Conservation (phyloP, 1,140 invertebrate genomes). For the Lasioglossum baleicum region DNA sequence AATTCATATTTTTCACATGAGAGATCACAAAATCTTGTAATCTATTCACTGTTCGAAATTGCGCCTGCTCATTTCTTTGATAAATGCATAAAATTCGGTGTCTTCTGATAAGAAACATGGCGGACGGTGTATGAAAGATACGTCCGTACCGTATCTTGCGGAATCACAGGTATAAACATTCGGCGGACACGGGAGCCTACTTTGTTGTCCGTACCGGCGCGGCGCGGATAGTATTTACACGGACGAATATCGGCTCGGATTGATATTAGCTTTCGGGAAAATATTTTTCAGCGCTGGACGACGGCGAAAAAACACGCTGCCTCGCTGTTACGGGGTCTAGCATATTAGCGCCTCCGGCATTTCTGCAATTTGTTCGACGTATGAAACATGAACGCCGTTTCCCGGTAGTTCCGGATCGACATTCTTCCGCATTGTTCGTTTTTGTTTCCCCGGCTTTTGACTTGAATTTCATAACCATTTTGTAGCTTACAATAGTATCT, state of each 20-base stretch:
- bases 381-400: constrained; percentile 57
- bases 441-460: constrained; percentile 14
- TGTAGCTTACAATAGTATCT: neutral
- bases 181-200: constrained; percentile 45
- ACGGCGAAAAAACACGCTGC: constrained; percentile 53
- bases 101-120: too few relatives aligned
- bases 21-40: too few relatives aligned
- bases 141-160: constrained; percentile 6
- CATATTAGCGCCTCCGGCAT: constrained; percentile 63
- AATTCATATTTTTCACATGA: too few relatives aligned
- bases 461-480: constrained; percentile 18
- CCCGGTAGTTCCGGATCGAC: constrained; percentile 59
- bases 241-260: constrained; percentile 59
- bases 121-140: neutral
- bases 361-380: constrained; percentile 56
- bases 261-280: constrained; percentile 66
- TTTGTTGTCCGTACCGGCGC: constrained; percentile 51
- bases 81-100: too few relatives aligned
- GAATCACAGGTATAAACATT: constrained; percentile 31
- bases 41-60: too few relatives aligned
- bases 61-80: too few relatives aligned
- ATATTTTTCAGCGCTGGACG: constrained; percentile 60
- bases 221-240: constrained; percentile 60
- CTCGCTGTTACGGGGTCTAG: constrained; percentile 46
- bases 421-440: constrained; percentile 40